Conservation (phyloP, 2,113 vertebrate genomes). For the Callipepla squamata region DNA sequence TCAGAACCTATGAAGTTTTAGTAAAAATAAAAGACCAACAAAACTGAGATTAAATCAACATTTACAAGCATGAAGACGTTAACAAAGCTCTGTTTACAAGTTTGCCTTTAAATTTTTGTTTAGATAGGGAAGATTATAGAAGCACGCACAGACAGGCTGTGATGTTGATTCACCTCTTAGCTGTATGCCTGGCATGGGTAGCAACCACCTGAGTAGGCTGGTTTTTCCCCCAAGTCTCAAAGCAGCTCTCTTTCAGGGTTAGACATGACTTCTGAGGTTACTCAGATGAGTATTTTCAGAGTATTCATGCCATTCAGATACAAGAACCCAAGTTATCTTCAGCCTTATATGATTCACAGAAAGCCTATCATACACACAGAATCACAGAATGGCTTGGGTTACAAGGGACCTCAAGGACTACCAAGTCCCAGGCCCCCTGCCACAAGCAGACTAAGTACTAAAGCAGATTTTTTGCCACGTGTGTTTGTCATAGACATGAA, state of each 20-base stretch:
- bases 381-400: no score
- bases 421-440: no score
- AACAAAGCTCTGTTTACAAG: not conserved
- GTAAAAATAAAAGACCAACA: not conserved
- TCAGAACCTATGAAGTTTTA: not conserved
- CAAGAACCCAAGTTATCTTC: not conserved
- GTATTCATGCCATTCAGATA: not conserved
- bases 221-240: not conserved
- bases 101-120: not conserved
- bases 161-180: not conserved
- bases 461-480: no score
- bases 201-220: not conserved
- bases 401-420: no score
- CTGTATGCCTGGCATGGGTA: not conserved
- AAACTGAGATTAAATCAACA: not conserved
- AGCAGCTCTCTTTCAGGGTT: not conserved
- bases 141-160: accelerated
- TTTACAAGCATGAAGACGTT: not conserved
- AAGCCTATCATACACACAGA: not conserved
- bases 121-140: not conserved
- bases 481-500: not conserved
- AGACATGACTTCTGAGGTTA: not conserved
- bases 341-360: not conserved
- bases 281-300: not conserved
- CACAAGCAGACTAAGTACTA: no score